Conservation (phyloP, 2,888 invertebrate species). For the Athetis lepigone region DNA sequence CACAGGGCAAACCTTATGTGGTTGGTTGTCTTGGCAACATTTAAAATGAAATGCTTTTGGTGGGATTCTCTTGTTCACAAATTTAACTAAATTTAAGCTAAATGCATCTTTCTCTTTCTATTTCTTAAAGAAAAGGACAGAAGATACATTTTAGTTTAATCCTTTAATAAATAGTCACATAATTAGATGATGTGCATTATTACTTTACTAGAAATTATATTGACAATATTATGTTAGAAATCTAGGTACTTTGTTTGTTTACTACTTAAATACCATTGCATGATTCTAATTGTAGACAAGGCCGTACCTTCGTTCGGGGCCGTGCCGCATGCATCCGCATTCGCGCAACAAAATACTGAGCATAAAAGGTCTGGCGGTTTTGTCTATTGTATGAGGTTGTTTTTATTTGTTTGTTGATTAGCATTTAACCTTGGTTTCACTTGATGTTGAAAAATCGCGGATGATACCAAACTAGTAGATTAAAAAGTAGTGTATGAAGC, state of each 20-base stretch:
- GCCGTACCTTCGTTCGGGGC: conserved; percentile 28
- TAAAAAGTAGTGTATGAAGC: no score
- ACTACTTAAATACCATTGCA: conserved; percentile 25
- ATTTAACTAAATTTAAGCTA: no score
- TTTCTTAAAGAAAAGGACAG: no score
- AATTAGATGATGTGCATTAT: background rate
- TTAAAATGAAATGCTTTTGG: no score
- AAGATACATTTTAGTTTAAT: no score
- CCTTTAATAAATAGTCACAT: background rate
- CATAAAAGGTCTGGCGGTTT: conserved; percentile 40
- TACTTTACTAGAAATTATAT: background rate
- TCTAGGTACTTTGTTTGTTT: conserved; percentile 27
- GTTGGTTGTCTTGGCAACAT: no score
- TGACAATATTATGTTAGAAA: conserved; percentile 7
- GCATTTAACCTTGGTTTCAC: no score
- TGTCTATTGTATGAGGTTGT: conserved; percentile 18
- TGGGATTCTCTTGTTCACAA: no score
- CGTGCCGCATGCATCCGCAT: conserved; percentile 51
- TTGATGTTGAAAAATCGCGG: no score
- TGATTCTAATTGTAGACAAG: conserved; percentile 51
- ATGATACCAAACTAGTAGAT: no score
- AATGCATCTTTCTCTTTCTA: no score
- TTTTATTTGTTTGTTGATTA: conserved; percentile 33
- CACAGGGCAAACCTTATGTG: no score
- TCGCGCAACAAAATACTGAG: conserved; percentile 42